Percentiles rank a stretch among this genome's conserved stretches.
Conservation (phyloP, 1,140 invertebrate genomes). For the Muscidifurax raptorellus region DNA sequence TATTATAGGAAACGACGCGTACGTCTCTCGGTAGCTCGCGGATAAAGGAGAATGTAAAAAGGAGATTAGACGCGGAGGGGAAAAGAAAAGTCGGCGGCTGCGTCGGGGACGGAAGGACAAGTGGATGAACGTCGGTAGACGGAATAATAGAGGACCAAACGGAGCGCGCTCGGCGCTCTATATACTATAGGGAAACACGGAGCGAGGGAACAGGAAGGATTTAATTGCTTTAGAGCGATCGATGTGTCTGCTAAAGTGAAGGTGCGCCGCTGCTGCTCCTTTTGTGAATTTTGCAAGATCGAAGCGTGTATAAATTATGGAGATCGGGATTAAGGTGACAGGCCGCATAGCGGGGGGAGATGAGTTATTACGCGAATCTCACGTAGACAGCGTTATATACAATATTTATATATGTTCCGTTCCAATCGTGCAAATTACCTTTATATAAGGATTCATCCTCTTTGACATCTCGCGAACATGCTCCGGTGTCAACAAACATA, state of each 20-base stretch:
- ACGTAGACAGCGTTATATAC: too few species aligned
- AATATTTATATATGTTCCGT: too few species aligned
- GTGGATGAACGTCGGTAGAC: slow-evolving; percentile 11
- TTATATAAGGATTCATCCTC: too few species aligned
- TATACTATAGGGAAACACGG: too few species aligned
- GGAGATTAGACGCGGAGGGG: slow-evolving; percentile 28
- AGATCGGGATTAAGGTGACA: slow-evolving; percentile 10
- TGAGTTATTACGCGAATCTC: neutral
- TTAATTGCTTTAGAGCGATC: slow-evolving; percentile 50
- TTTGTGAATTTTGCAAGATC: slow-evolving; percentile 21
- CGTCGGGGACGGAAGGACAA: neutral
- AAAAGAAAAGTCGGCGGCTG: neutral
- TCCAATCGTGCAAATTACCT: too few species aligned
- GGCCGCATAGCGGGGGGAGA: neutral
- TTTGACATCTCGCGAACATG: too few species aligned
- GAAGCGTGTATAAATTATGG: slow-evolving; percentile 6
- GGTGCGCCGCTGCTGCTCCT: slow-evolving; percentile 6
- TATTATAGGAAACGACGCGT: slow-evolving; percentile 13
- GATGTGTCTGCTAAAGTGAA: slow-evolving; percentile 31
- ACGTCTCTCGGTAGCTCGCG: neutral
- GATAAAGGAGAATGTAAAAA: slow-evolving; percentile 46
- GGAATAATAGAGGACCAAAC: slow-evolving; percentile 18
- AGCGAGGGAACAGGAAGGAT: slow-evolving; percentile 2
- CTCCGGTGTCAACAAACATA: too few species aligned
- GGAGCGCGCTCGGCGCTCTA: too few species aligned